phyloP scores from a whole-genome alignment of 2,888 invertebrate genomes.

The Phasia obesa region DNA sequence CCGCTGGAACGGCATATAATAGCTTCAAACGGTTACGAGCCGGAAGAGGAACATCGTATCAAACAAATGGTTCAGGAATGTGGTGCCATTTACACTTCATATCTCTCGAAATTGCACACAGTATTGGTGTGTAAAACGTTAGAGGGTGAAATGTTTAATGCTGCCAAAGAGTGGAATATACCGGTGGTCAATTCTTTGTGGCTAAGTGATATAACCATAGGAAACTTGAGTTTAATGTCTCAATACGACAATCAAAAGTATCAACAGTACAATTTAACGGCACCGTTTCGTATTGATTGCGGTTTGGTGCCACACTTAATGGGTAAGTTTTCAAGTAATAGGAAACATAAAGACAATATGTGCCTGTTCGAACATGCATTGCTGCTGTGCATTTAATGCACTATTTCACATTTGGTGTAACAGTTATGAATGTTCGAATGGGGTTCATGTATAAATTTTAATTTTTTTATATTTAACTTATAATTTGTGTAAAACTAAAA shows the following conservation, averaged over 20 bases:
- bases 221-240: slow-evolving; percentile 91
- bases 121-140: slow-evolving; percentile 90
- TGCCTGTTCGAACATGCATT: no score
- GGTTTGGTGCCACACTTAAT: slow-evolving; percentile 93
- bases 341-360: no score
- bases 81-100: slow-evolving; percentile 92
- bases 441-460: no score
- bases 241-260: slow-evolving; percentile 93
- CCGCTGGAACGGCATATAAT: slow-evolving; percentile 91
- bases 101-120: slow-evolving; percentile 91
- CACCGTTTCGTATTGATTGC: slow-evolving; percentile 93
- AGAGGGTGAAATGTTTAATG: slow-evolving; percentile 93
- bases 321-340: slow-evolving; percentile 86
- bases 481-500: no score
- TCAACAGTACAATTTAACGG: slow-evolving; percentile 91
- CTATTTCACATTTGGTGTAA: no score
- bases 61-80: slow-evolving; percentile 92
- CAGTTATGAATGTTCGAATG: no score
- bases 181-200: slow-evolving; percentile 96
- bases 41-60: slow-evolving; percentile 91
- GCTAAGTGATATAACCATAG: slow-evolving; percentile 95
- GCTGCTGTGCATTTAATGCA: no score
- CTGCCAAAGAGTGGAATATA: slow-evolving; percentile 95
- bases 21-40: slow-evolving; percentile 93
- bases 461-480: no score